Conservation (phyloP, 2,113 vertebrate genomes). For the Aramus guarauna region DNA sequence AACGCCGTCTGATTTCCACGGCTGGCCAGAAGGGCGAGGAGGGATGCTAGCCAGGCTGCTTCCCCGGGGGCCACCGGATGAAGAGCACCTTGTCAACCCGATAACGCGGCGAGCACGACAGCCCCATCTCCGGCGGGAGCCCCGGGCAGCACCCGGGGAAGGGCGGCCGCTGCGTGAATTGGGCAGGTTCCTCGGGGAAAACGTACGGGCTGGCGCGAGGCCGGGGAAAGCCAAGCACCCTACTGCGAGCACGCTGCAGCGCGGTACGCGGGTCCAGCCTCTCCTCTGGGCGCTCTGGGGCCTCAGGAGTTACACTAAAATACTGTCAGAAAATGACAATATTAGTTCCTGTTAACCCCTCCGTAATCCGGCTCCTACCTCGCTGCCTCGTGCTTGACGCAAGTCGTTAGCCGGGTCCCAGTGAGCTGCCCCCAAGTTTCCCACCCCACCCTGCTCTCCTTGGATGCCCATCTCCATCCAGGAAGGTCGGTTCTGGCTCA, state of each 20-base stretch:
- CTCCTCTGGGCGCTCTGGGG: background rate
- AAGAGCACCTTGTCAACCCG: background rate
- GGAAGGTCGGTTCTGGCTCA: background rate
- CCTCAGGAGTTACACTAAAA: background rate
- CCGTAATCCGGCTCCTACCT: background rate
- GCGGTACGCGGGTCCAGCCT: background rate
- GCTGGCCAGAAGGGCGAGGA: background rate
- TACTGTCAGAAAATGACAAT: background rate
- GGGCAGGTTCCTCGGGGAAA: background rate
- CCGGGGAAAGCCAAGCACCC: background rate
- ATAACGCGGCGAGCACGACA: background rate
- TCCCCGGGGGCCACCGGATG: background rate
- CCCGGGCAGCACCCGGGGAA: background rate
- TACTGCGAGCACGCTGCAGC: rapidly evolving
- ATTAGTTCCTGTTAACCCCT: background rate
- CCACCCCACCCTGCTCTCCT: background rate
- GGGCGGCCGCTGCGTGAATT: too few species aligned
- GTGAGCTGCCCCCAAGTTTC: background rate
- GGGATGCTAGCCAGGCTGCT: background rate
- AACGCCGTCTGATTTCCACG: rapidly evolving
- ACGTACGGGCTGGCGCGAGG: background rate
- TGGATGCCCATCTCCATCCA: background rate
- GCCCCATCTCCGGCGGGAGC: background rate
- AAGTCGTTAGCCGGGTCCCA: too few species aligned
- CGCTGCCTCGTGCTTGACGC: background rate